A percentile compares a stretch with the other conserved stretches of the same genome.
These are phyloP conservation scores for Heliconius eleuchia DNA, from an alignment of 1,140 invertebrate genomes.

Conservation along the genomic window DNA sequence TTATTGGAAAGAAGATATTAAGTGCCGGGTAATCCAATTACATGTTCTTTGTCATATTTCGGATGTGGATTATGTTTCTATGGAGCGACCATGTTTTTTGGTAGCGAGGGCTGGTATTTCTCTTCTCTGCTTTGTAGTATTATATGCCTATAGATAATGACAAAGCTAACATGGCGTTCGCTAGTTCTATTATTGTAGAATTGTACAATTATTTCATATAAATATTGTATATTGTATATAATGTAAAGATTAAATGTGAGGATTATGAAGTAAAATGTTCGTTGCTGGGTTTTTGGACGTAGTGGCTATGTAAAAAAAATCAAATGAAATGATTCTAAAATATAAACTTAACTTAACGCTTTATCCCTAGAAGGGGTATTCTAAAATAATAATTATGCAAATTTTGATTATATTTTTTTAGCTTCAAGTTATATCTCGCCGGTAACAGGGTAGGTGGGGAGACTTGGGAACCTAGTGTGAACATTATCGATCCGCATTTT, in stretches of 20 bases:
- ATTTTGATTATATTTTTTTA: no score
- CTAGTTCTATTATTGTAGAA: background rate
- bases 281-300: no score
- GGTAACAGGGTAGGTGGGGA: no score
- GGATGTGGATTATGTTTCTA: slow-evolving; percentile 79
- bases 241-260: background rate
- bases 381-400: no score
- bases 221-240: background rate
- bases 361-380: no score
- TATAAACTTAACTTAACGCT: no score
- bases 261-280: no score
- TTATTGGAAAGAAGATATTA: slow-evolving; percentile 71
- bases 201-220: slow-evolving; percentile 14
- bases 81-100: slow-evolving; percentile 64
- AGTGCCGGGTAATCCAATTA: slow-evolving; percentile 77
- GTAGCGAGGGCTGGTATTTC: slow-evolving; percentile 58
- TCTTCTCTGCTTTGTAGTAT: slow-evolving; percentile 49
- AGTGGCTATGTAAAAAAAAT: no score
- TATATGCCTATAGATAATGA: slow-evolving; percentile 39
- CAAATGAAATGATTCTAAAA: no score
- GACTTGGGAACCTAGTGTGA: no score
- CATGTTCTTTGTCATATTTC: slow-evolving; percentile 74
- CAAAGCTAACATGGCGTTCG: slow-evolving; percentile 26
- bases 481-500: no score
- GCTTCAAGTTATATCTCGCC: no score